phyloP scores from a whole-genome alignment of 2,888 invertebrate species.

The Tanytarsus gracilentus region DNA sequence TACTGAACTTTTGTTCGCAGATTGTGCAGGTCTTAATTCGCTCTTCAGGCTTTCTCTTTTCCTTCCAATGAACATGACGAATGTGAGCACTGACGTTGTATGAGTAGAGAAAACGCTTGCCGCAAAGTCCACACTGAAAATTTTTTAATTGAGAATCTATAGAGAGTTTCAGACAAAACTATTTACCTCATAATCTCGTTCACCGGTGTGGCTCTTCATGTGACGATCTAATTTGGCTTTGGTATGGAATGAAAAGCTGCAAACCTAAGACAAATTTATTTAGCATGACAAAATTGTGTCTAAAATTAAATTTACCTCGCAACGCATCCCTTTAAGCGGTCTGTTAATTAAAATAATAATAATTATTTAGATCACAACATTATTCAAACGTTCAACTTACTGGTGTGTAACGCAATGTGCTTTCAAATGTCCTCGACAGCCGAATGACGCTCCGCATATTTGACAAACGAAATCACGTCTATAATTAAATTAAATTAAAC shows the following conservation, averaged over 20 bases:
- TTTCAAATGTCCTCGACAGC: constrained; percentile 8
- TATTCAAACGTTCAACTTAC: too few species aligned
- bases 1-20: constrained; percentile 5
- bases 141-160: neutral
- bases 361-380: too few species aligned
- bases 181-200: constrained; percentile 6
- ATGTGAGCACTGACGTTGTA: constrained; percentile 21
- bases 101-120: neutral
- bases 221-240: neutral
- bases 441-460: constrained; percentile 1
- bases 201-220: neutral
- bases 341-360: too few species aligned
- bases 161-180: neutral
- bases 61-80: constrained; percentile 2
- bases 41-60: neutral
- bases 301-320: neutral
- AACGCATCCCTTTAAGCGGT: neutral
- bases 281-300: neutral
- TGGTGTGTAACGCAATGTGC: constrained; percentile 4
- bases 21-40: neutral
- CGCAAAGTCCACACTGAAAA: neutral
- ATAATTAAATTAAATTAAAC: too few species aligned
- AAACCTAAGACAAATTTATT: neutral
- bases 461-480: constrained; percentile 8
- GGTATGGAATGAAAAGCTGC: constrained; percentile 1